Evolutionary conservation across 1,140 invertebrate genomes (phyloP).

Genomic region (Laupala kohalensis): DNA sequence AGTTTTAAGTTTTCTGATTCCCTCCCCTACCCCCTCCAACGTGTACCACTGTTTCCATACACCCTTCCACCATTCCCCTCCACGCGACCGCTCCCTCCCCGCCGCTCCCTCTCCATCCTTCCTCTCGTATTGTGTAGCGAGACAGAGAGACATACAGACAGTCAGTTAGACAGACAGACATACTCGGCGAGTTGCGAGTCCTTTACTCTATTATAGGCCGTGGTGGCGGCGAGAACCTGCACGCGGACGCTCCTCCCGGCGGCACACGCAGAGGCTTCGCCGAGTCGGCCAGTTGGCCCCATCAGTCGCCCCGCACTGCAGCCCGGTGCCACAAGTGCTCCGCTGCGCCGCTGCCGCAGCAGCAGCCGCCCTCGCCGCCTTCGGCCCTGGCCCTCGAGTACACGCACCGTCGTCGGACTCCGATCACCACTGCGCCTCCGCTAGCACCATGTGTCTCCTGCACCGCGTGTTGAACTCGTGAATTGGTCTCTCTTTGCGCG

Average conservation of each 20-base stretch:
- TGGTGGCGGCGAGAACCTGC: background rate
- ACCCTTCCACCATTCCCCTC: background rate
- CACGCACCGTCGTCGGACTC: constrained; percentile 49
- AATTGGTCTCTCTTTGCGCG: background rate
- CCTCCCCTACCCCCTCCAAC: constrained; percentile 2
- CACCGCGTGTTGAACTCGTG: constrained; percentile 20
- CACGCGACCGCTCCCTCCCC: background rate
- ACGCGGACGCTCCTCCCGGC: background rate
- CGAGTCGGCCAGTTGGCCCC: background rate
- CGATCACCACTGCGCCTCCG: constrained; percentile 35
- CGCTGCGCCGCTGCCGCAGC: no score
- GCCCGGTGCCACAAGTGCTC: background rate
- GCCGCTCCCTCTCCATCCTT: background rate
- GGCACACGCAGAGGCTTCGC: background rate
- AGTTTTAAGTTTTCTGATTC: constrained; percentile 10
- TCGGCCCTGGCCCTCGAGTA: constrained; percentile 21
- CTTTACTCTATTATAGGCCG: background rate
- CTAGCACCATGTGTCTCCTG: constrained; percentile 30
- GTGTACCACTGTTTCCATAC: background rate
- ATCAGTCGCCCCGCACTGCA: background rate
- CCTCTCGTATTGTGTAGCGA: constrained; percentile 7
- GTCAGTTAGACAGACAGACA: constrained; percentile 15
- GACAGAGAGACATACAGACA: constrained; percentile 13
- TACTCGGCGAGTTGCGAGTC: background rate
- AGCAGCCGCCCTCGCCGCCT: background rate